Percentiles rank a stretch among this genome's conserved stretches.
phyloP scores from a whole-genome alignment of 2,797 vertebrate genomes.

The Nyctibius grandis region DNA sequence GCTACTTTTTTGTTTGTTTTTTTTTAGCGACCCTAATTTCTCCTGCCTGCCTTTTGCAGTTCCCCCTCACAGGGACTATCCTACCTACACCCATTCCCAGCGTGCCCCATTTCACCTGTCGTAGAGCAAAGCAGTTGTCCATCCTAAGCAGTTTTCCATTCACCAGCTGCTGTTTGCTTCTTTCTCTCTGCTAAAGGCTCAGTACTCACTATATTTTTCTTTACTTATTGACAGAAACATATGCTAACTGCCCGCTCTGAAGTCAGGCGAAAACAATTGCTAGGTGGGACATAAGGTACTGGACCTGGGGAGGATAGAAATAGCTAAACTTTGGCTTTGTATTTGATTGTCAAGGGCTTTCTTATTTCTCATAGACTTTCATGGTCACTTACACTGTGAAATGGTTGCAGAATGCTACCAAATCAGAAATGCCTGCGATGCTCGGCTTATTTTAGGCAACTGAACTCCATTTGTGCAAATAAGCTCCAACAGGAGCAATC shows the following conservation, averaged over 20 bases:
- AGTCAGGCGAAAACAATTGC: background rate
- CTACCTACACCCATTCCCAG: background rate
- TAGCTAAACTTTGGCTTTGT: background rate
- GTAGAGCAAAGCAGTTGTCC: background rate
- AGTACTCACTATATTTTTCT: background rate
- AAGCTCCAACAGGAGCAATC: background rate
- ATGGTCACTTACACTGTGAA: background rate
- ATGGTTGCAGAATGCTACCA: background rate
- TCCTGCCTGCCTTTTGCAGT: background rate
- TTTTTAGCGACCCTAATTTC: background rate
- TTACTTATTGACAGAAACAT: background rate
- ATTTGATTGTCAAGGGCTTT: background rate
- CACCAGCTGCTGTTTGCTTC: background rate
- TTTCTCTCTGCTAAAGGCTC: background rate
- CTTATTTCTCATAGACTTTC: background rate
- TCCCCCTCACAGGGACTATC: background rate
- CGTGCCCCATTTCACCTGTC: background rate
- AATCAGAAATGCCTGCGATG: background rate
- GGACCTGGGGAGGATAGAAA: background rate
- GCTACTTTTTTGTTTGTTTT: background rate
- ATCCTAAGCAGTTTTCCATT: background rate
- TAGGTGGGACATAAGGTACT: background rate
- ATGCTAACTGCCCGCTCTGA: background rate
- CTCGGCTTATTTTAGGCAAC: background rate
- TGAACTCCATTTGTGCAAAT: slow-evolving; percentile 16